A percentile compares a stretch with the other conserved stretches of the same genome.
Evolutionary conservation across 2,888 invertebrate species (phyloP).

Genomic region (Scaptomyza reducta): DNA sequence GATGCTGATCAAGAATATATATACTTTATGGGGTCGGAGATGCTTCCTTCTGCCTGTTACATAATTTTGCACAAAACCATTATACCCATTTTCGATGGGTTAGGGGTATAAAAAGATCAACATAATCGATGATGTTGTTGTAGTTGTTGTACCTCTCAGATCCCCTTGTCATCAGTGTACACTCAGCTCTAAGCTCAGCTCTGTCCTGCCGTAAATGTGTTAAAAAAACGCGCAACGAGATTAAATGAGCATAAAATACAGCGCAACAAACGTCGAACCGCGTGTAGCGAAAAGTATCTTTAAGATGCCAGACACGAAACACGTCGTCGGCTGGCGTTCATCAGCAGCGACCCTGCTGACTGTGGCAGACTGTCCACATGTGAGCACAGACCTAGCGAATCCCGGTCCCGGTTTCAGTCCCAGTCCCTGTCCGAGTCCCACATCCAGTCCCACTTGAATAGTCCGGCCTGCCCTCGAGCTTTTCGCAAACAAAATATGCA

Average conservation of each 20-base stretch:
- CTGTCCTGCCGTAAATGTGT: constrained; percentile 67
- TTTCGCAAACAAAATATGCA: constrained; percentile 74
- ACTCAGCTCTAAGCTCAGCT: neutral
- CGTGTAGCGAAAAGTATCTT: constrained; percentile 60
- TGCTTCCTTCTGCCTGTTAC: too few species aligned
- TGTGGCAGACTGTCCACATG: constrained; percentile 62
- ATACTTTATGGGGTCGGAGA: too few species aligned
- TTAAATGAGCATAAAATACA: constrained; percentile 80
- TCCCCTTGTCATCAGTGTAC: constrained; percentile 2
- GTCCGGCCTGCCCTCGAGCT: constrained; percentile 45
- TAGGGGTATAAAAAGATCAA: constrained; percentile 76
- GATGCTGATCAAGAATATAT: too few species aligned
- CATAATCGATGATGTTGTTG: constrained; percentile 77
- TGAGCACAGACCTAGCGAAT: constrained; percentile 10
- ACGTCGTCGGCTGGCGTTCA: constrained; percentile 69
- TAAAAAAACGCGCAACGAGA: constrained; percentile 76
- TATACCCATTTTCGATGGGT: too few species aligned
- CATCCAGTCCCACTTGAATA: constrained; percentile 46
- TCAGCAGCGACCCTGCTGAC: constrained; percentile 62
- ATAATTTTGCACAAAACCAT: too few species aligned
- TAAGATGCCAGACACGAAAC: constrained; percentile 76
- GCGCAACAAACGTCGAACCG: constrained; percentile 49
- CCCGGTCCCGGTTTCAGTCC: constrained; percentile 25
- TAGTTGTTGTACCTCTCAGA: constrained; percentile 25
- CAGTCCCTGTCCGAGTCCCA: constrained; percentile 15